Conservation (phyloP, 2,888 invertebrate genomes). For the Drosophila suboccidentalis region DNA sequence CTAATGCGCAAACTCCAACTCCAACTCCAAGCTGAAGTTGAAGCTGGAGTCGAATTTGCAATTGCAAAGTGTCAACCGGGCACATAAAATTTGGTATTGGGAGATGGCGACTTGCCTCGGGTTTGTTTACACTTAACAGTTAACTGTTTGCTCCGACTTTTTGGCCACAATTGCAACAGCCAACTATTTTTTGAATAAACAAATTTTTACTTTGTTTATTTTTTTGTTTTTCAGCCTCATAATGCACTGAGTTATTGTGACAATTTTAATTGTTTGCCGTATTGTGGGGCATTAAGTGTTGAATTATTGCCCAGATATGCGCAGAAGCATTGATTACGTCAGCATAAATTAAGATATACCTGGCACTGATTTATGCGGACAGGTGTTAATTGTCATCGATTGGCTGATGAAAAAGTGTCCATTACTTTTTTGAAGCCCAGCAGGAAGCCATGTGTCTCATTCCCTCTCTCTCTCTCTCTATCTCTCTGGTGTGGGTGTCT, state of each 20-base stretch:
- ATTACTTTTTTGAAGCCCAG: constrained; percentile 35
- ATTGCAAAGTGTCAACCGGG: constrained; percentile 56
- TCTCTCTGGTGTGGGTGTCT: constrained; percentile 29
- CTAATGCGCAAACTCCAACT: constrained; percentile 60
- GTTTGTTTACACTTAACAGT: constrained; percentile 60
- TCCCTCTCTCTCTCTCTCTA: background rate
- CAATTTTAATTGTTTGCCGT: constrained; percentile 70
- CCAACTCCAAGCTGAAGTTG: constrained; percentile 16
- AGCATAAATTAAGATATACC: constrained; percentile 74
- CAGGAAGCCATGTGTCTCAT: constrained; percentile 42
- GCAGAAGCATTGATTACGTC: constrained; percentile 71
- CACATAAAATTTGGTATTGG: constrained; percentile 44
- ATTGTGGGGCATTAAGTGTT: constrained; percentile 39
- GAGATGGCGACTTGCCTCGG: constrained; percentile 45
- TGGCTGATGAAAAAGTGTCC: constrained; percentile 55
- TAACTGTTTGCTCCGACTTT: constrained; percentile 21
- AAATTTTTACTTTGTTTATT: constrained; percentile 31
- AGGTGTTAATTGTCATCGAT: constrained; percentile 66
- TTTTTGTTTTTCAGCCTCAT: constrained; percentile 20
- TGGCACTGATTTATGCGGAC: constrained; percentile 58
- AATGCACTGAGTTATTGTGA: constrained; percentile 66
- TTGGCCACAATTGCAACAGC: constrained; percentile 39
- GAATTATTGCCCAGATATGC: constrained; percentile 61
- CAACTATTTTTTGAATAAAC: constrained; percentile 31
- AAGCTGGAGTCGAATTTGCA: constrained; percentile 17